phyloP scores from a whole-genome alignment of 2,113 vertebrate genomes.

The Reinhardtius hippoglossoides region DNA sequence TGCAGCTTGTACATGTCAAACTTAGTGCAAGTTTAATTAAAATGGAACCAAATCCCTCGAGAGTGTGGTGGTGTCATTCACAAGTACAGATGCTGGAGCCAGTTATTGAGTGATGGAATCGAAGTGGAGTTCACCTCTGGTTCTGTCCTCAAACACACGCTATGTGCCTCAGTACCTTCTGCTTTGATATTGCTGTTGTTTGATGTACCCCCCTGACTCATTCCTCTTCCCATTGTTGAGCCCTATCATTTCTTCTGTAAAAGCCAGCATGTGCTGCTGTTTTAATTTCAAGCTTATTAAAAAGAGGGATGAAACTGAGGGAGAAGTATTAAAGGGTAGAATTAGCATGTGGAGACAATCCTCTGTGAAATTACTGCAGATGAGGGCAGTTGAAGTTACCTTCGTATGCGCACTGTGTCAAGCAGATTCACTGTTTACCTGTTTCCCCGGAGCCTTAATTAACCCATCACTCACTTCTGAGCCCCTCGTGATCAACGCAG shows the following conservation, averaged over 20 bases:
- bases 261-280: constrained; percentile 70
- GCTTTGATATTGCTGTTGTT: constrained; percentile 67
- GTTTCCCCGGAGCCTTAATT: constrained; percentile 50
- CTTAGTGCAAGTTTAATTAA: too few species aligned
- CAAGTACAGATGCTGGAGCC: background rate
- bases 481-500: constrained; percentile 21
- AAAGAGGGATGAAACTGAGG: constrained; percentile 65
- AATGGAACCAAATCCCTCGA: background rate
- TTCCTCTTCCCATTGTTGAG: constrained; percentile 58
- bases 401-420: constrained; percentile 14
- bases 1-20: background rate
- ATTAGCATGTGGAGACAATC: constrained; percentile 82
- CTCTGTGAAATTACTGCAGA: constrained; percentile 78
- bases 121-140: constrained; percentile 41
- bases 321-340: constrained; percentile 81
- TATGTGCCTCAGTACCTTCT: constrained; percentile 12
- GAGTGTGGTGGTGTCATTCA: background rate
- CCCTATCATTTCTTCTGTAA: constrained; percentile 66
- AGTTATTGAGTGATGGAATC: constrained; percentile 26
- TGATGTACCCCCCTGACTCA: constrained; percentile 60
- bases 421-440: constrained; percentile 50
- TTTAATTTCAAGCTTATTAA: constrained; percentile 86
- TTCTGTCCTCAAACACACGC: constrained; percentile 18
- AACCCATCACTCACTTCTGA: constrained; percentile 51
- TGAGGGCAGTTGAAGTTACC: constrained; percentile 53